Evolutionary conservation across 2,888 invertebrate species (phyloP), one percentile per base, ranked within the genome.

Genomic region (Horisme vitalbata): DNA sequence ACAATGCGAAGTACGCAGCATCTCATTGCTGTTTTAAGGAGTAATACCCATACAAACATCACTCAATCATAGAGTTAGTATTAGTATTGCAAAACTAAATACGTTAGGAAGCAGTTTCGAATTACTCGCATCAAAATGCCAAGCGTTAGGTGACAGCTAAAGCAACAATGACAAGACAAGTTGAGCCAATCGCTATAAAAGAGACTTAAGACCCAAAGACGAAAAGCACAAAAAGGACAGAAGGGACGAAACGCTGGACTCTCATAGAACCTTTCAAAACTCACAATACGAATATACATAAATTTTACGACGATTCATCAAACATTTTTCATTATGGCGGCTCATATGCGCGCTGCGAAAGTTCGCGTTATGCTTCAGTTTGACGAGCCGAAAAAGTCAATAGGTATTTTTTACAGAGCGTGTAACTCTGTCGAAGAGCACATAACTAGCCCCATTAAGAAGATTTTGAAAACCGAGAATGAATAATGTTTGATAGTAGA

Each of bases 181-280:
- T 36, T 47, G 60, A 67, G 59, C 61, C 63, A 23, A 52, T 71
- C 65, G 71, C 63, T 58, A 71, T 71, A 76, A 52, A 59, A 74
- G 65, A 76, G 68, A 71, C 61, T 61, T 65, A 67, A 68, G 66
- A 69, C 72, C 70, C 71, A 69, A 57, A 71, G 68, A 57, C 68
- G 58, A 71, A 52, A 70, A 72, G 67, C 69, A 65, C 56, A 77
- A 62, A 61, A 58, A 61, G 61, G 59, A 58, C 65, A 65, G 64
- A 65, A 54, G 58, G 59, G 59, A 69, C 61, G 57, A 74, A 71
- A 71, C 83, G 84, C 87, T 85, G 87, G 84, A 87, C 85, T 57
- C 62, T 55, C 66, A 62, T 62, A 62, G 62, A 61, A 77, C 79
- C 78, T 67, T 79, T 76, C 83, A 83, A 45, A 65, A 51, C 49